These are phyloP conservation scores for Eriocheir sinensis DNA, from an alignment of 1,140 invertebrate genomes.

Conservation along the genomic window DNA sequence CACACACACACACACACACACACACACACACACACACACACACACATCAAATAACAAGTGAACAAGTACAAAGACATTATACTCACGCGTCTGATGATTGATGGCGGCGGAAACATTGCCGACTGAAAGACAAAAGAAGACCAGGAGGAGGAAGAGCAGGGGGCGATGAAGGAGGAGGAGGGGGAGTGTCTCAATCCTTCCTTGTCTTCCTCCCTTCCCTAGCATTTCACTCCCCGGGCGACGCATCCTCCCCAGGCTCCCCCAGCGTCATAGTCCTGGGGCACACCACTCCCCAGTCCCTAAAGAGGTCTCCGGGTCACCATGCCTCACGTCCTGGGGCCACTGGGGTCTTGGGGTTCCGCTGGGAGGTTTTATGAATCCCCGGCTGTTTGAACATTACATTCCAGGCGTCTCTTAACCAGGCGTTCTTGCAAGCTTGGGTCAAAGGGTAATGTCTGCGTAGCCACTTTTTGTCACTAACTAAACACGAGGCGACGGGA, in stretches of 20 bases:
- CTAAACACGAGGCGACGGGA: no score
- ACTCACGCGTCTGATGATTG: not conserved
- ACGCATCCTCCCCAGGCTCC: not conserved
- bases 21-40: constrained; percentile 22
- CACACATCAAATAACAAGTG: no score
- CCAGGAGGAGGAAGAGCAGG: not conserved
- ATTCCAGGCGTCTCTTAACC: no score
- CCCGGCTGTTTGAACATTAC: no score
- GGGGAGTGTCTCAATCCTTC: no score
- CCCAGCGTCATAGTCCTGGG: not conserved
- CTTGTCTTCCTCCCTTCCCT: not conserved
- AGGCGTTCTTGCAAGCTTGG: no score
- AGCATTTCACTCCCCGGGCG: not conserved
- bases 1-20: not conserved
- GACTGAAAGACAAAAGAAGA: not conserved
- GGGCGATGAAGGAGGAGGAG: not conserved
- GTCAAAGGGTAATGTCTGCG: no score
- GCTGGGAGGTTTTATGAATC: not conserved
- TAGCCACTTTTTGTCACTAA: no score
- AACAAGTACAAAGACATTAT: no score
- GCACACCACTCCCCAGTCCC: not conserved
- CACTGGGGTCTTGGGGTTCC: not conserved
- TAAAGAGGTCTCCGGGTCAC: not conserved
- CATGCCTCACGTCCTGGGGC: not conserved
- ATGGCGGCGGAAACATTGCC: not conserved